phyloP scores from a whole-genome alignment of 2,113 vertebrate genomes.

The Cryptotis parvus region DNA sequence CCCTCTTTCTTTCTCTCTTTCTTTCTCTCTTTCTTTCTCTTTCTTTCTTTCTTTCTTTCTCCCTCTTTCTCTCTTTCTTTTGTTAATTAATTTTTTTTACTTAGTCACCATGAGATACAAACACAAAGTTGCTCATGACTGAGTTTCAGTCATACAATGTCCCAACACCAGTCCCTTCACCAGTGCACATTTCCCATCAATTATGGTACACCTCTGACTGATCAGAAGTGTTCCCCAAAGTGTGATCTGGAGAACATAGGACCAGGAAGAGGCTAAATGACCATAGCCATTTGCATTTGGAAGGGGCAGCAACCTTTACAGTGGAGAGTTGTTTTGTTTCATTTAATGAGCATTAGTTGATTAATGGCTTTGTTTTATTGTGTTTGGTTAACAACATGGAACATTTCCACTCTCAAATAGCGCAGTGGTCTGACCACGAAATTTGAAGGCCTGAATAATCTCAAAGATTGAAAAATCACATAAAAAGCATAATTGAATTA shows the following conservation, averaged over 20 bases:
- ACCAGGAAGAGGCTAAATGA: background rate
- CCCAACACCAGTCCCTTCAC: too few relatives aligned
- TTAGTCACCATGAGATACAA: too few relatives aligned
- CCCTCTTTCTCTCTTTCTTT: too few relatives aligned
- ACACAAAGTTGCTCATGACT: too few relatives aligned
- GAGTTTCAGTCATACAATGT: too few relatives aligned
- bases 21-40: too few relatives aligned
- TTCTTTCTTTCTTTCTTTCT: too few relatives aligned
- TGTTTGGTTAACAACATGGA: conserved; percentile 4
- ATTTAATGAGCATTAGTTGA: background rate
- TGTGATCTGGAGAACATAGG: background rate
- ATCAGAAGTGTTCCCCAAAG: background rate
- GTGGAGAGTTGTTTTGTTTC: background rate
- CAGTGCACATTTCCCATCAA: background rate
- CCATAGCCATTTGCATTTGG: background rate
- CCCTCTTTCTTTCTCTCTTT: too few relatives aligned
- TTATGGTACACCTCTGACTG: background rate
- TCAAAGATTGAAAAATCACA: conserved; percentile 42
- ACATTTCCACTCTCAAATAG: background rate
- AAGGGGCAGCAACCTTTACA: background rate
- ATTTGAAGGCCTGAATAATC: conserved; percentile 30
- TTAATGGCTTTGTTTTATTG: conserved; percentile 9
- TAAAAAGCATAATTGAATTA: conserved; percentile 28
- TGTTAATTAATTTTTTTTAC: too few relatives aligned
- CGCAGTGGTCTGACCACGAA: background rate